These are phyloP conservation scores for Hyla sarda DNA, from an alignment of 2,113 vertebrate genomes.

Conservation along the genomic window DNA sequence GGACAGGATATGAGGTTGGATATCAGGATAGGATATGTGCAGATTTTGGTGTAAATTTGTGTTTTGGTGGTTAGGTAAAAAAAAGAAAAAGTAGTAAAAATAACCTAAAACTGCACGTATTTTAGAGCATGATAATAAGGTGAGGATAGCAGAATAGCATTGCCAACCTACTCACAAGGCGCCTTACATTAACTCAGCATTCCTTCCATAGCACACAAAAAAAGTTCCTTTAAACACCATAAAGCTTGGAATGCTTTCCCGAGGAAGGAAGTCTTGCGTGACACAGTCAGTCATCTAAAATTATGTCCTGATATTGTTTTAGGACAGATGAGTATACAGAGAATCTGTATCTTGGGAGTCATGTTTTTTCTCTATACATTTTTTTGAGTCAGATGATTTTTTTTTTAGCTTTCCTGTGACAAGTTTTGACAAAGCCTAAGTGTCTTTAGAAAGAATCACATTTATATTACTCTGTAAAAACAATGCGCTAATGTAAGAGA, in stretches of 20 bases:
- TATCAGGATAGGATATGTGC: too few species aligned
- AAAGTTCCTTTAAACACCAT: slow-evolving; percentile 7
- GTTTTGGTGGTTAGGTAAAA: too few species aligned
- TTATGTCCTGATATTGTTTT: slow-evolving; percentile 18
- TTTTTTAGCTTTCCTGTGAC: background rate
- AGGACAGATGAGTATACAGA: slow-evolving; percentile 7
- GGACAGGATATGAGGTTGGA: too few species aligned
- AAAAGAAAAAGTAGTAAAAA: too few species aligned
- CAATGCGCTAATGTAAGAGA: background rate
- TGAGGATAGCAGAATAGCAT: too few species aligned
- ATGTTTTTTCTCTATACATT: background rate
- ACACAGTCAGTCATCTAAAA: background rate
- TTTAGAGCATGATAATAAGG: background rate
- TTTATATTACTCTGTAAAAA: background rate
- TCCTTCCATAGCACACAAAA: background rate
- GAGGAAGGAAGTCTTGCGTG: slow-evolving; percentile 21
- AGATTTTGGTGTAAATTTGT: too few species aligned
- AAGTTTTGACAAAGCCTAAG: background rate
- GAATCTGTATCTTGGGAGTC: background rate
- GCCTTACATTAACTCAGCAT: background rate
- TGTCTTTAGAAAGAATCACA: background rate
- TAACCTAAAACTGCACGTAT: too few species aligned
- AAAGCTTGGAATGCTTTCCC: slow-evolving; percentile 14
- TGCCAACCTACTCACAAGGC: background rate
- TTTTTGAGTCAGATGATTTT: background rate